Evolutionary conservation across 2,113 vertebrate genomes (phyloP).

Genomic region (Phalacrocorax brasilianus): DNA sequence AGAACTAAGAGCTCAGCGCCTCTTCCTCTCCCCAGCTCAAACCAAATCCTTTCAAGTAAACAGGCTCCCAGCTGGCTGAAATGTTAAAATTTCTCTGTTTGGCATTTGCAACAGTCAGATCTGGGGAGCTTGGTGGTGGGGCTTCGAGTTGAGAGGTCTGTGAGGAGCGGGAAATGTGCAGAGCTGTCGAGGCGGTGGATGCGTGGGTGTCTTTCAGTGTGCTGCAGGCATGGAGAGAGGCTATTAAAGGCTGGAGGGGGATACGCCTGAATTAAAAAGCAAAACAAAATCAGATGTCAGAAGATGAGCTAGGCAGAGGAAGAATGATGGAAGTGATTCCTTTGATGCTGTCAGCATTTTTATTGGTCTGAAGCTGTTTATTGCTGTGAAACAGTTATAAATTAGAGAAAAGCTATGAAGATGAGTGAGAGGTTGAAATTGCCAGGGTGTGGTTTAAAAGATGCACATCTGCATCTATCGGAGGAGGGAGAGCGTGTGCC

Average conservation of each 20-base stretch:
- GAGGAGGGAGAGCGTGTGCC: neutral
- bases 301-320: neutral
- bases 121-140: neutral
- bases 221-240: rapidly evolving
- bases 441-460: neutral
- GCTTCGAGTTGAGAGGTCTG: neutral
- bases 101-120: neutral
- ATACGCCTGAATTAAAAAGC: neutral
- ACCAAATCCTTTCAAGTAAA: neutral
- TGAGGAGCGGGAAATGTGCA: neutral
- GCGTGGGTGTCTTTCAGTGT: rapidly evolving
- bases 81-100: neutral
- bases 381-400: conserved; percentile 35
- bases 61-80: neutral
- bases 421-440: neutral
- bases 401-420: conserved; percentile 12
- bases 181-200: rapidly evolving
- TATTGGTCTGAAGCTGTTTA: conserved; percentile 55
- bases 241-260: neutral
- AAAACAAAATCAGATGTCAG: conserved; percentile 3
- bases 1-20: neutral
- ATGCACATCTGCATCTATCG: neutral
- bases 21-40: neutral
- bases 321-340: conserved; percentile 14
- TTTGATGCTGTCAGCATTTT: neutral